Base-by-base conservation (phyloP, 2,797 vertebrate species). In the Poecilia gillii region DNA sequence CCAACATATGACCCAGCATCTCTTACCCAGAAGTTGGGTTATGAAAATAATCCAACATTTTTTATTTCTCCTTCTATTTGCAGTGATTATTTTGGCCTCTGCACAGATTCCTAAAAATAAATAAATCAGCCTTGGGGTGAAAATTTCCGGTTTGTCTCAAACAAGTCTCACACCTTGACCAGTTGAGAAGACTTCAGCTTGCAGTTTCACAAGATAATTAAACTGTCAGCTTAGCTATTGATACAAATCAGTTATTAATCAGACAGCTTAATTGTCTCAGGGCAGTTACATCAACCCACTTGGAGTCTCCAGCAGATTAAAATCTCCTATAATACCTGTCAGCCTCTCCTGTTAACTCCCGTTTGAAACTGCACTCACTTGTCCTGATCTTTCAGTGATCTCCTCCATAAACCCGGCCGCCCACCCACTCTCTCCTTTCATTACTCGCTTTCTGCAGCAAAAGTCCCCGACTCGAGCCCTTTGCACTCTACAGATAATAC, bases 241-340 rank as follows among this genome's bases (percentile, higher is more conserved):
- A 84, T 72, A 49, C 36, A 20, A 73, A 78, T 77, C 72, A 62
- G 45, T 51, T 62, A 9, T 73, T 85, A 73, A 81, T 76, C 66
- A 77, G 83, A 88, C 81, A 88, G 73, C 71, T 79, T 87, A 85
- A 88, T 81, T 81, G 80, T 72, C 70, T 36, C 23, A 2, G 9
- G 16, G 70, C 49, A 57, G 41, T 79, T 73, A 74, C 31, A 76
- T 82, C 79, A 66, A 82, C 81, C 80, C 70, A 82, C 39, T 73
- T 62, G 53, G 7, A 5, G 53, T 77, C 73, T 55, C 28, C 3
- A 74, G 75, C 68, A 68, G 47, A 80, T 81, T 71, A 78, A 74
- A 84, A 71, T 46, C 79, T 51, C 53, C 49, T 76, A 62, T 8
- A 43, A 73, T 75, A 84, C 76, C 51, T 79, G 7, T 82, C 81